Base-by-base conservation (phyloP, 1,140 invertebrate genomes). In the Xylocopa sonorina region DNA sequence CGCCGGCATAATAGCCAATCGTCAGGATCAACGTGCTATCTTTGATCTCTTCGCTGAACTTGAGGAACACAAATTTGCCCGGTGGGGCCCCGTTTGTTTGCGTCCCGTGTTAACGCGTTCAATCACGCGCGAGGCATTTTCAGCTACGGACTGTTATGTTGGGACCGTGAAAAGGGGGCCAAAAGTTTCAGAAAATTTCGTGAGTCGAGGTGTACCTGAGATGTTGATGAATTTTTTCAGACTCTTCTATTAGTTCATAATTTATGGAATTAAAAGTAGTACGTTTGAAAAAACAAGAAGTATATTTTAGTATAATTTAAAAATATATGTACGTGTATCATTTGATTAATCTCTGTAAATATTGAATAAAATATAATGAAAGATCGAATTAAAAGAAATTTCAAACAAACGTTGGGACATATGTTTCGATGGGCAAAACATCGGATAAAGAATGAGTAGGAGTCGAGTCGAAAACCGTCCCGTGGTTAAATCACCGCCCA, bases 1-100 rank as follows among this genome's bases (percentile, higher is more conserved):
- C 48, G 57, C 63, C 43, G 14, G 38, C n/a, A 48, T 66, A 41
- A 62, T 41, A 27, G n/a, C 14, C 5, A 29, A 68, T 67, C 24
- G 32, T 27, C 29, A 51, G 46, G 21, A 67, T 48, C 64, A 29
- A 18, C 29, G 7, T 34, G 12, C 12, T 67, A 50, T n/a, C 46
- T 46, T 66, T 46, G 27, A 66, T 66, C 41, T 34, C 24, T 34
- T 48, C 43, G 24, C 12, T 18, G 12, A 34, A 50, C 64, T 10
- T 21, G 64, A 3, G n/a, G 21, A 67, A 67, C 16, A 67, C 21
- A 34, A 67, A 50, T 67, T 67, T 34, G 12, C 43, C 32, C 18
- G 9, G 43, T 2, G n/a, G n/a, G n/a, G n/a, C n/a, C 0, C 29
- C n/a, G 21, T 21, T 16, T 67, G 29, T 50, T 67, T 50, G 21